Conservation (phyloP, 2,113 vertebrate species). For the Embiotoca jacksoni region DNA sequence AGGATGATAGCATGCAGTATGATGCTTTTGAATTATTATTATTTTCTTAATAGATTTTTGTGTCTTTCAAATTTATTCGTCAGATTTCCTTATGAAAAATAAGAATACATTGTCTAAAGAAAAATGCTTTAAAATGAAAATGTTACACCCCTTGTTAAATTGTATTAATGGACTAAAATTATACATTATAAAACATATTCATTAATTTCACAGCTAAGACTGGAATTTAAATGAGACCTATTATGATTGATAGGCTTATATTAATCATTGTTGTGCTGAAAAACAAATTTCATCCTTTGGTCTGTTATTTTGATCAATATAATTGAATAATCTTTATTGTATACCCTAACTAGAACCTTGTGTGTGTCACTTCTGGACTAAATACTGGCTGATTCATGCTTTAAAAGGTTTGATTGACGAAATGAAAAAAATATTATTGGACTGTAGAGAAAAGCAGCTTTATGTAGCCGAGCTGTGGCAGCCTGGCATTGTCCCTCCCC, state of each 20-base stretch:
- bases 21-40: conserved; percentile 33
- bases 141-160: conserved; percentile 1
- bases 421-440: conserved; percentile 32
- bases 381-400: background rate
- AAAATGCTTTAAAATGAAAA: background rate
- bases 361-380: background rate
- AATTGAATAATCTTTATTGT: background rate
- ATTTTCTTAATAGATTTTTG: background rate
- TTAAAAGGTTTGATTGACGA: conserved; percentile 27
- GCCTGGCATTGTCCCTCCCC: conserved; percentile 43
- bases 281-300: background rate
- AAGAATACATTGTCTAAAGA: background rate
- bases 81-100: conserved; percentile 1
- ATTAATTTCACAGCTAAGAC: background rate
- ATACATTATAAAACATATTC: background rate
- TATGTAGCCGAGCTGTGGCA: conserved; percentile 24
- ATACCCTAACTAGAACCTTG: background rate
- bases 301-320: conserved; percentile 3
- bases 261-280: conserved; percentile 1
- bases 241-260: background rate
- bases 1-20: conserved; percentile 27
- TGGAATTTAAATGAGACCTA: background rate
- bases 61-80: background rate
- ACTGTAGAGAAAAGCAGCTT: conserved; percentile 21
- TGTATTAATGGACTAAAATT: background rate